A percentile compares a stretch with the other conserved stretches of the same genome.
These are phyloP conservation scores for Portevinia maculata DNA, from an alignment of 2,888 invertebrate genomes.

Conservation along the genomic window DNA sequence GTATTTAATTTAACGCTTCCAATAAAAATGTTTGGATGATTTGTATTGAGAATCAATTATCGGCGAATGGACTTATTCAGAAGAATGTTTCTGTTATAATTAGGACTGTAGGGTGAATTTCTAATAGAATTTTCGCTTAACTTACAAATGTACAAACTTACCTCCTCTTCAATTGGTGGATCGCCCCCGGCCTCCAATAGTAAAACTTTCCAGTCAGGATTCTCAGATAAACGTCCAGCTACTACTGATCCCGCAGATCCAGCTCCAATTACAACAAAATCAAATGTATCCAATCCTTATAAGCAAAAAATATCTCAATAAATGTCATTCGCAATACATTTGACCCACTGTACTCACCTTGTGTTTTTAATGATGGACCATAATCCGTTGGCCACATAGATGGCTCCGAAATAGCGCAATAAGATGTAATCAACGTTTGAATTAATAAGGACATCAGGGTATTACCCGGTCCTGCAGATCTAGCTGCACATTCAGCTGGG, in stretches of 20 bases:
- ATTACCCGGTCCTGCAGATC: constrained; percentile 81
- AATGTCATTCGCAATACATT: constrained; percentile 37
- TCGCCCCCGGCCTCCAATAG: constrained; percentile 92
- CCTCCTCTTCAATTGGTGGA: constrained; percentile 84
- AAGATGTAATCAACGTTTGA: constrained; percentile 85
- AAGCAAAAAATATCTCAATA: too few relatives aligned
- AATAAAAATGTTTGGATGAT: too few relatives aligned
- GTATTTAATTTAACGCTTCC: too few relatives aligned
- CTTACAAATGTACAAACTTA: too few relatives aligned
- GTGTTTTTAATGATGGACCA: constrained; percentile 79
- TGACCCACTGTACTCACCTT: too few relatives aligned
- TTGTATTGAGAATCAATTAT: too few relatives aligned
- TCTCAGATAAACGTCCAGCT: constrained; percentile 88
- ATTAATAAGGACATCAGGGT: constrained; percentile 85
- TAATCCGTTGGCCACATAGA: constrained; percentile 85
- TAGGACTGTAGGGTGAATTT: too few relatives aligned
- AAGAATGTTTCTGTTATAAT: too few relatives aligned
- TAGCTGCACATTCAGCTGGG: constrained; percentile 79
- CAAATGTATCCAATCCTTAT: constrained; percentile 81
- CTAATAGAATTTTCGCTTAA: too few relatives aligned
- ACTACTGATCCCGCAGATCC: constrained; percentile 86
- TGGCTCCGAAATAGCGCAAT: constrained; percentile 85
- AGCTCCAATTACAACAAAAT: constrained; percentile 85
- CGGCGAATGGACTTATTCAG: too few relatives aligned
- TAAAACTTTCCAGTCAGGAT: constrained; percentile 89